A percentile compares a stretch with the other conserved stretches of the same genome.
These are phyloP conservation scores for Ctenicera cuprea DNA, from an alignment of 2,888 invertebrate species.

Conservation along the genomic window DNA sequence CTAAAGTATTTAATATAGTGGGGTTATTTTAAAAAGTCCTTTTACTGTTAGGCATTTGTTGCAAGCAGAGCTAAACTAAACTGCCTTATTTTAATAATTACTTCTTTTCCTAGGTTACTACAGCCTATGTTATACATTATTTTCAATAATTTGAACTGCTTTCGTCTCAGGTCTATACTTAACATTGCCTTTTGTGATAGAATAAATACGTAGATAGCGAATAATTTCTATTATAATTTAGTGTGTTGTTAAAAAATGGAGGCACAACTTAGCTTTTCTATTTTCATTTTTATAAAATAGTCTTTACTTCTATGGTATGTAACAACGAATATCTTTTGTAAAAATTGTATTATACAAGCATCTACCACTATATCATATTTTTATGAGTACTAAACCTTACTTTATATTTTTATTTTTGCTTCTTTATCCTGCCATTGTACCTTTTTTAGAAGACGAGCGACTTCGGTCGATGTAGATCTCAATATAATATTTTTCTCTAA, in stretches of 20 bases:
- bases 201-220: constrained; percentile 30
- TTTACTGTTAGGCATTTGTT: too few species aligned
- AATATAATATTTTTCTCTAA: constrained; percentile 38
- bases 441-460: constrained; percentile 31
- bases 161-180: constrained; percentile 28
- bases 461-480: constrained; percentile 47
- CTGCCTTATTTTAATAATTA: too few species aligned
- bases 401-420: constrained; percentile 8
- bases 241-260: constrained; percentile 17
- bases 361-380: neutral
- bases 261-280: constrained; percentile 27
- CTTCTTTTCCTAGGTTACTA: neutral
- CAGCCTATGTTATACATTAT: neutral
- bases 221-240: neutral
- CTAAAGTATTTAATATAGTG: too few species aligned
- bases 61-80: too few species aligned
- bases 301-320: neutral
- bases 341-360: constrained; percentile 22
- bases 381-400: constrained; percentile 17
- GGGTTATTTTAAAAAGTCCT: too few species aligned
- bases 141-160: constrained; percentile 21
- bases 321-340: constrained; percentile 35
- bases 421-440: constrained; percentile 32
- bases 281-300: neutral
- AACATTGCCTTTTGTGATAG: constrained; percentile 34